Percentiles rank a stretch among this genome's conserved stretches.
Evolutionary conservation across 92 coral and sea anemone species (phyloP).

Genomic region (Zoanthus sansibaricus): DNA sequence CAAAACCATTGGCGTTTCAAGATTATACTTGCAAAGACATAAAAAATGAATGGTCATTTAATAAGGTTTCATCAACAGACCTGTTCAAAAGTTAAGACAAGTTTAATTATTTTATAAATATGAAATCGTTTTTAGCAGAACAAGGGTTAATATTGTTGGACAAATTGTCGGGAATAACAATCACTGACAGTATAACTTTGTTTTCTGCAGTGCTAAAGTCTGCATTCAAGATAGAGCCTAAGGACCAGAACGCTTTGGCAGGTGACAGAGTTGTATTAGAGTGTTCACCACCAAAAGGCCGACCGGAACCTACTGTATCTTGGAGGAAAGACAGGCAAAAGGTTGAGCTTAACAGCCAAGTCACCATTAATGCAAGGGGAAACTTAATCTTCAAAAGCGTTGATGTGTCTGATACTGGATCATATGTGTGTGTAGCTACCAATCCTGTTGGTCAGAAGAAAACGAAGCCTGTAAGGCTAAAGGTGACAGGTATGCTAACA

Average conservation of each 20-base stretch:
- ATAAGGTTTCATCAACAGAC: too few relatives aligned
- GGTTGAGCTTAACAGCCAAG: slow-evolving; percentile 53
- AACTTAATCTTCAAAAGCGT: slow-evolving; percentile 75
- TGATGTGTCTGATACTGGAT: slow-evolving; percentile 78
- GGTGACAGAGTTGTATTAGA: slow-evolving; percentile 73
- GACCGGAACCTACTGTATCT: slow-evolving; percentile 78
- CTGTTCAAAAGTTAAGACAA: too few relatives aligned
- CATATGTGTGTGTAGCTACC: slow-evolving; percentile 78
- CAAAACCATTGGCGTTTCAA: too few relatives aligned
- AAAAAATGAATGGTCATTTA: too few relatives aligned
- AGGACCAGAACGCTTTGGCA: slow-evolving; percentile 51
- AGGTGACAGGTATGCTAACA: slow-evolving; percentile 73
- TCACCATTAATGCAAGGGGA: slow-evolving; percentile 63
- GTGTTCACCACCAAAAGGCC: slow-evolving; percentile 90
- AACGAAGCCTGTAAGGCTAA: slow-evolving; percentile 69
- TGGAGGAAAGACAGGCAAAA: slow-evolving; percentile 78
- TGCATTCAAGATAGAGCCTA: slow-evolving; percentile 73
- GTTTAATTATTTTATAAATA: too few relatives aligned
- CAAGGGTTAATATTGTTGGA: too few relatives aligned
- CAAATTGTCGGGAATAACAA: too few relatives aligned
- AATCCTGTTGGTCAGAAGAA: slow-evolving; percentile 75
- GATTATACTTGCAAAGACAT: too few relatives aligned
- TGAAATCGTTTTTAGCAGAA: too few relatives aligned
- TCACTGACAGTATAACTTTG: not conserved
- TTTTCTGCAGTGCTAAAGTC: slow-evolving; percentile 65